Evolutionary conservation across 2,113 vertebrate species (phyloP), one percentile per base, ranked within the genome.

Genomic region (Cololabis saira): DNA sequence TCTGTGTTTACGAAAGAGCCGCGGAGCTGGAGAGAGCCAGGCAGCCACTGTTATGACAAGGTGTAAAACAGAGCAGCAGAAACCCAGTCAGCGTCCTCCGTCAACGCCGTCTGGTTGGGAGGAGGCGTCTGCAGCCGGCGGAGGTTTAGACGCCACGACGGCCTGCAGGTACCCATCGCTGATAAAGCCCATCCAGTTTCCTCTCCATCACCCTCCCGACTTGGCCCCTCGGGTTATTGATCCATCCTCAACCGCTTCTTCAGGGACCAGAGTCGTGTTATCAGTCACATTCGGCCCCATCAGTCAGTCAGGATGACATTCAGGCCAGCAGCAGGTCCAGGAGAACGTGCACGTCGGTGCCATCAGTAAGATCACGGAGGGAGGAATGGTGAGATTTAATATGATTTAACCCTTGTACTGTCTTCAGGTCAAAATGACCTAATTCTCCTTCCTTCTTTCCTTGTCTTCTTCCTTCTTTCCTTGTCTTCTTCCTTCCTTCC

Each of bases 41-140:
- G 80, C 0, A 15, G 15, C 52, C 81, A 61, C 53, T 83, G 67
- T 89, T 85, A 86, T 67, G 77, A 86, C 74, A 65, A 12, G 5
- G 12, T 41, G 61, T 82, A 51, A 82, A 74, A 68, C 60, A 71
- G 53, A 0, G 24, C 41, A 8, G 56, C 12, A 1, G 22, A 9
- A 0, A 21, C 15, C 37, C 21, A 5, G 5, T 3, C 67, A 40
- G 2, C 17, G 7, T n/a, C 17, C 16, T 17, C 5, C 5, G 5
- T 3, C 67, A 40, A 3, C 17, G 7, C 44, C 17, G 44, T 17
- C 5, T 27, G 24, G 2, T 2, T 27, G 2, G 15, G 43, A 17
- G 43, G 43, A 45, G 43, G 43, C 43, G 1, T 15, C 16, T n/a
- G 43, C 43, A 4, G 43, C 43, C 16, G 14, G 7, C 9, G 5